Percentiles rank a stretch among this genome's conserved stretches.
phyloP scores from a whole-genome alignment of 2,888 invertebrate species.

The Drosophila villosipedis region DNA sequence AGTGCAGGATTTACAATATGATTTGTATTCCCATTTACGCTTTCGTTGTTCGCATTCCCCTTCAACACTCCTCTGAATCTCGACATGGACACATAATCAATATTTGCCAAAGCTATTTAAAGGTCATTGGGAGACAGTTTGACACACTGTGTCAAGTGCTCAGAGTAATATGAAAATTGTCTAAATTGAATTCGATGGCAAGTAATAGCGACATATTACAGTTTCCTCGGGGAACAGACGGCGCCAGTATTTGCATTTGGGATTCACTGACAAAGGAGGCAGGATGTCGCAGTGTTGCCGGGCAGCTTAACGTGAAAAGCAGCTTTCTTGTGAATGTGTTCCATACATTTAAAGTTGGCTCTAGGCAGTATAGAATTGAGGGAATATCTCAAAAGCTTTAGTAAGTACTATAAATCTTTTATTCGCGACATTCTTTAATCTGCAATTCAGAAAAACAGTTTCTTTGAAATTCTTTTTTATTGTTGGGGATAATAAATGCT shows the following conservation, averaged over 20 bases:
- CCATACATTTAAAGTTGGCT: neutral
- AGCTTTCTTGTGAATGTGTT: neutral
- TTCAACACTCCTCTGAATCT: neutral
- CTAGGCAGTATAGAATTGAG: neutral
- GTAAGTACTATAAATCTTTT: neutral
- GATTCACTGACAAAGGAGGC: neutral
- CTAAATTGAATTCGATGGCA: conserved; percentile 43
- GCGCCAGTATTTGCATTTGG: conserved; percentile 8
- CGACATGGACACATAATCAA: conserved; percentile 58
- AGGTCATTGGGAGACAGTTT: conserved; percentile 45
- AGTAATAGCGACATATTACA: conserved; percentile 2
- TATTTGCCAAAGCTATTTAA: conserved; percentile 65
- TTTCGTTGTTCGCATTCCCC: neutral
- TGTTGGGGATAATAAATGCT: neutral
- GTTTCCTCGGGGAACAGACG: neutral
- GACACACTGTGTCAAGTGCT: conserved; percentile 33
- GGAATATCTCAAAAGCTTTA: neutral
- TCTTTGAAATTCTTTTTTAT: neutral
- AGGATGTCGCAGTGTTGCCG: neutral
- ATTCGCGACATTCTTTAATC: neutral
- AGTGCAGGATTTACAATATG: conserved; percentile 31
- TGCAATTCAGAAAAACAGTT: neutral
- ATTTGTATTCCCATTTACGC: conserved; percentile 42
- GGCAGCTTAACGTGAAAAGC: neutral
- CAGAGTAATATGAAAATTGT: conserved; percentile 37